Evolutionary conservation across 2,113 vertebrate genomes (phyloP), one percentile per base, ranked within the genome.

Genomic region (Galemys pyrenaicus): DNA sequence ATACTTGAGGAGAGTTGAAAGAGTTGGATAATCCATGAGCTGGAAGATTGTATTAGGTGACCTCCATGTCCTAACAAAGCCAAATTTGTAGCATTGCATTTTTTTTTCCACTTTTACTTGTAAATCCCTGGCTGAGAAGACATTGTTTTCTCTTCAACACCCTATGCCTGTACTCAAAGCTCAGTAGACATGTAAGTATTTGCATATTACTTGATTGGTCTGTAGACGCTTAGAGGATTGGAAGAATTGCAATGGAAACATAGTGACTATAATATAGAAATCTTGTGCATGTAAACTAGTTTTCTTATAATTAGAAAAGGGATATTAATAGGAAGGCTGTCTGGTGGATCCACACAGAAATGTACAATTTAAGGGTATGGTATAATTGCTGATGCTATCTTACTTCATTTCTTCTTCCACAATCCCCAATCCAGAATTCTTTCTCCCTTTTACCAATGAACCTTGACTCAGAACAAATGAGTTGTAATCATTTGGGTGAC

Each of bases 341-440:
- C 87, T 85, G 68, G 11, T 88, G 78, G 90, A 94, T 92, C 95
- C 87, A 68, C 24, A n/a, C 70, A 77, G 80, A 93, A 94, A 94
- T 22, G 49, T 75, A 54, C 56, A 70, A 51, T 81, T 87, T 95
- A 87, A 95, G 67, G 60, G 60, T 17, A 37, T 19, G 49, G 60
- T 24, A 22, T 96, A 94, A 96, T 97, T 96, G 80, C 96, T 97
- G 96, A 97, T 97, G 92, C 51, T 96, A 95, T 97, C 96, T 96
- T 32, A 24, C 49, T 37, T 1, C 58, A 67, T 77, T 95, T 94
- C 70, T 95, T 90, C 13, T 44, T 80, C 28, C 8, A 37, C 67
- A 80, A 20, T 28, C 73, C 54, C 60, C 37, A 39, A 90, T 68
- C 86, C 67, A 82, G 73, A 75, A 93, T 85, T 37, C n/a, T 89